Percentiles rank a stretch among this genome's conserved stretches.
Conservation (phyloP, 1,140 invertebrate species). For the Drosophila azteca region DNA sequence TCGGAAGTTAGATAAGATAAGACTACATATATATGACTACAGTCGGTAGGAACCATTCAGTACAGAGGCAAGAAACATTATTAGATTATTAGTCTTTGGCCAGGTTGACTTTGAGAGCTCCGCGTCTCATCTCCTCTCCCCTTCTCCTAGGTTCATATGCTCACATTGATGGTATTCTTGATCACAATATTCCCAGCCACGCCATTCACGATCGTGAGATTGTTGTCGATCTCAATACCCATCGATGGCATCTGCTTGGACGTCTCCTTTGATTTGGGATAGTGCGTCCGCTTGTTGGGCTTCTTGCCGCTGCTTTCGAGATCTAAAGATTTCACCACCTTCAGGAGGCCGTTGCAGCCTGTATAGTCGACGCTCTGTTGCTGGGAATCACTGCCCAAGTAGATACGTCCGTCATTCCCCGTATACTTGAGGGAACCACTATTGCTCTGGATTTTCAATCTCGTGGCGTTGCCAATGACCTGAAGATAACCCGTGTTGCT, state of each 20-base stretch:
- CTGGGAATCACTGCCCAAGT: conserved; percentile 66
- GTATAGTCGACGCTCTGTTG: conserved; percentile 73
- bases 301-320: conserved; percentile 30
- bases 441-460: conserved; percentile 72
- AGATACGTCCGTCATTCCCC: conserved; percentile 78
- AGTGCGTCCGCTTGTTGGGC: conserved; percentile 29
- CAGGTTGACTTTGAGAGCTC: conserved; percentile 37
- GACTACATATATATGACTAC: conserved; percentile 13
- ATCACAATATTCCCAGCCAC: conserved; percentile 72
- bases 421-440: conserved; percentile 67
- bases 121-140: background rate
- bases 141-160: conserved; percentile 40
- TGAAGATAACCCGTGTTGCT: conserved; percentile 63
- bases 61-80: conserved; percentile 39
- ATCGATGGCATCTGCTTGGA: background rate
- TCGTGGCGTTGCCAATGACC: conserved; percentile 71
- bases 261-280: conserved; percentile 6
- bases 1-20: conserved; percentile 23
- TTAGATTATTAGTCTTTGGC: conserved; percentile 42
- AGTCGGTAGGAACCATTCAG: conserved; percentile 38
- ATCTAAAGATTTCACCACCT: conserved; percentile 71
- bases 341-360: conserved; percentile 75
- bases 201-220: conserved; percentile 59
- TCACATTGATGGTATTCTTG: conserved; percentile 79
- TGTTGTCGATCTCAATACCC: conserved; percentile 61